phyloP scores from a whole-genome alignment of 2,113 vertebrate species.

The Hypocryptadius cinnamomeus region DNA sequence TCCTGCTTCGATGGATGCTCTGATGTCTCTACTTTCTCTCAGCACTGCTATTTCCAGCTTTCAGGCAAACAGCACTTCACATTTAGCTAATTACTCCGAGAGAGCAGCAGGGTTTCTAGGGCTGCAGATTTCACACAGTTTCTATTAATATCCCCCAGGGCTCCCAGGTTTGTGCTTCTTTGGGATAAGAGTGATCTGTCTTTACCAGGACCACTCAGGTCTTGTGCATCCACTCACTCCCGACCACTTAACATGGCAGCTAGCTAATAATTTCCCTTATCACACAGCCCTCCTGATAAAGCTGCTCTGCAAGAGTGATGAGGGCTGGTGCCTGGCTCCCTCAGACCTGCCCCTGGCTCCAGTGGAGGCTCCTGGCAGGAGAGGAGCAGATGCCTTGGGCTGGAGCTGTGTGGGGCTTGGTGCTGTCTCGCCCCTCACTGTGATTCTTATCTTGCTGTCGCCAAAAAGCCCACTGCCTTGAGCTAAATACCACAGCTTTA shows the following conservation, averaged over 20 bases:
- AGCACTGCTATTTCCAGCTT: not conserved
- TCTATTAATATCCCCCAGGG: conserved; percentile 35
- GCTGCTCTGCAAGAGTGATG: not conserved
- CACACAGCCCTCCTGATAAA: not conserved
- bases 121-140: conserved; percentile 15
- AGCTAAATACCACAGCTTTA: not conserved
- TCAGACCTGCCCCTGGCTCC: not conserved
- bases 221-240: not conserved
- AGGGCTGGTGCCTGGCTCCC: not conserved
- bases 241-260: not conserved
- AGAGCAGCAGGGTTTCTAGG: conserved; percentile 15
- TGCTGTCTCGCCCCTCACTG: not conserved
- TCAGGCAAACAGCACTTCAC: conserved; percentile 1
- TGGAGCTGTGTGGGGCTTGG: not conserved
- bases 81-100: conserved; percentile 35
- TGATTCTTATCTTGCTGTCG: not conserved
- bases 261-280: conserved; percentile 29
- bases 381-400: not conserved
- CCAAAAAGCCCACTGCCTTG: not conserved
- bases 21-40: not conserved
- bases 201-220: not conserved
- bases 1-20: not conserved
- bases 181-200: not conserved
- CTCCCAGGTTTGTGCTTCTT: not conserved
- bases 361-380: not conserved